Evolutionary conservation across 2,113 vertebrate species (phyloP).

Genomic region (Pseudorasbora parva): DNA sequence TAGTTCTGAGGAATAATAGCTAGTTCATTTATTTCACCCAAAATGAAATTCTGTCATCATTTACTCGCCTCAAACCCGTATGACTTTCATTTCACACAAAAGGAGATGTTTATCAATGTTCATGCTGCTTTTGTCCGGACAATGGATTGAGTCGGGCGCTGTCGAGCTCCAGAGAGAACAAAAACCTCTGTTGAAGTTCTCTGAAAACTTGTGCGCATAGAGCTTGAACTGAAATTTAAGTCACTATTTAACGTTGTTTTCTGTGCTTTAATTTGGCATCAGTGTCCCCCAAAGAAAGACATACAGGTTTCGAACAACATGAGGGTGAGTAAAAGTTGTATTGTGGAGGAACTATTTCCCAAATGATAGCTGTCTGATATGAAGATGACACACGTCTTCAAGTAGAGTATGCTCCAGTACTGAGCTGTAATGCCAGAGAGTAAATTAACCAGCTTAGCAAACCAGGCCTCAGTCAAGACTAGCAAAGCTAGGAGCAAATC

Average conservation of each 20-base stretch:
- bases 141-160: background rate
- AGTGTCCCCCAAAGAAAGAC: background rate
- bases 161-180: background rate
- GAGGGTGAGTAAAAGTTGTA: background rate
- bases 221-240: background rate
- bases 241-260: no score
- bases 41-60: background rate
- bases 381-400: background rate
- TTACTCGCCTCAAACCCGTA: background rate
- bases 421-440: conserved; percentile 53
- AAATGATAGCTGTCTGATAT: background rate
- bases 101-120: conserved; percentile 10
- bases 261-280: background rate
- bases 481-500: conserved; percentile 63
- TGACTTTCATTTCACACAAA: conserved; percentile 13
- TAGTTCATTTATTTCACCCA: background rate
- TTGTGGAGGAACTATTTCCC: background rate
- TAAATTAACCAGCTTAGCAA: conserved; percentile 66
- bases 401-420: background rate
- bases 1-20: no score
- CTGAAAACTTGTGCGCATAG: background rate
- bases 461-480: conserved; percentile 45
- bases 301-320: background rate
- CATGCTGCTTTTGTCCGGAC: background rate
- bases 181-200: background rate